Conservation (phyloP, 2,797 vertebrate species). For the Chiloscyllium punctatum region DNA sequence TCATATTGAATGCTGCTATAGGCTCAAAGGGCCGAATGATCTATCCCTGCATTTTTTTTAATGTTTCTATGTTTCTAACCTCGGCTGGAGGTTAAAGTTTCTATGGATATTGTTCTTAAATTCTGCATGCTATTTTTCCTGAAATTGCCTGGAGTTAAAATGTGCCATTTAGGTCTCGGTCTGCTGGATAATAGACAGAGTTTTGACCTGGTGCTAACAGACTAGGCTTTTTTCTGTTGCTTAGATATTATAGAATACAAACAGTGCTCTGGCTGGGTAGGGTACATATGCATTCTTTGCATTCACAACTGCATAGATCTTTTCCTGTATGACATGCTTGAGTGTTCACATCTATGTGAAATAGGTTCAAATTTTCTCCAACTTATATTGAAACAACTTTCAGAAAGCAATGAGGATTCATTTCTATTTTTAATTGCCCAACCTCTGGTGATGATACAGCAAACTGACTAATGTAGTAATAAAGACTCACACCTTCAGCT, state of each 20-base stretch:
- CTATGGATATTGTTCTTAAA: neutral
- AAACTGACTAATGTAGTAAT: neutral
- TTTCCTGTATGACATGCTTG: neutral
- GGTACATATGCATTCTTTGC: neutral
- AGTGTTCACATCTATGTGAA: neutral
- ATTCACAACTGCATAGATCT: neutral
- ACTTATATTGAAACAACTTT: neutral
- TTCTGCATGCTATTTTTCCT: neutral
- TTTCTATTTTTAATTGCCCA: neutral
- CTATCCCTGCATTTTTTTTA: too few relatives aligned
- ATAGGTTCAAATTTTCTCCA: neutral
- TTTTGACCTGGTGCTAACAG: neutral
- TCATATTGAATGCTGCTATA: too few relatives aligned
- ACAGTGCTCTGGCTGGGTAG: neutral
- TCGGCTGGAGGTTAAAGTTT: neutral
- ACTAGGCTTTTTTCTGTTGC: neutral
- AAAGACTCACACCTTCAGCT: neutral
- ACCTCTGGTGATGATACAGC: neutral
- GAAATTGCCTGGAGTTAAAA: neutral
- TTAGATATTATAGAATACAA: neutral
- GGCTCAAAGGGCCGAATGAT: too few relatives aligned
- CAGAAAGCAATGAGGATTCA: neutral
- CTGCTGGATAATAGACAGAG: neutral
- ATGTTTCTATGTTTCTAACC: neutral
- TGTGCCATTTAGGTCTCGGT: neutral